Evolutionary conservation across 2,888 invertebrate genomes (phyloP), one percentile per base, ranked within the genome.

Genomic region (Ichneumoninae sp.): DNA sequence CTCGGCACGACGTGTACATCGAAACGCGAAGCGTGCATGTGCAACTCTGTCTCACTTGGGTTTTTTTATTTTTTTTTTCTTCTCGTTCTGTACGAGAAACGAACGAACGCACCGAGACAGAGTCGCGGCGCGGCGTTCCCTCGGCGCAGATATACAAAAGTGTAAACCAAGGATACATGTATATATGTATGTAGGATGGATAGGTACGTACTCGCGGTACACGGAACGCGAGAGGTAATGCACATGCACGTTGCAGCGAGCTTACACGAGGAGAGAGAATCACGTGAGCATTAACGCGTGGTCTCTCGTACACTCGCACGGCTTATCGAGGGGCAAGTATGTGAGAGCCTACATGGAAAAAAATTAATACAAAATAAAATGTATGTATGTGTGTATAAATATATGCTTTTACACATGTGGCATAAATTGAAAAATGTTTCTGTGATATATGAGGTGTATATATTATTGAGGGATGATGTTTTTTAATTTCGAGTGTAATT

Each of bases 1-100:
- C 83, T 86, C 81, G 76, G 83, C 85, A 87, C 84, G 83, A 69
- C 68, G 81, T 47, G 44, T 84, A 77, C 83, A 63, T 68, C 75
- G 83, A 83, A 83, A 76, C 76, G 83, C 73, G 77, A 84, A 77
- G 60, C 83, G 69, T 83, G 83, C 83, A 83, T 83, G 79, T 83
- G 83, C 83, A 78, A 69, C 65, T 66, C 76, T 76, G 36, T 78
- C 83, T 76, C 65, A 44, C 76, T 82, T 44, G 57, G 16, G 69
- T 50, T 44, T 71, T 68, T 36, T 36, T 36, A 0, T 36, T 36
- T 47, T 83, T 22, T 82, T 63, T 73, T 19, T 63, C 50, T 71
- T 52, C 74, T 26, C 68, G 57, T 50, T 33, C 50, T 76, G 86
- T 81, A 83, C 79, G 82, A 68, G 76, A 78, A 47, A 71, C 54